These are phyloP conservation scores for Malurus alboscapulatus DNA, from an alignment of 2,113 vertebrate genomes.

Conservation along the genomic window DNA sequence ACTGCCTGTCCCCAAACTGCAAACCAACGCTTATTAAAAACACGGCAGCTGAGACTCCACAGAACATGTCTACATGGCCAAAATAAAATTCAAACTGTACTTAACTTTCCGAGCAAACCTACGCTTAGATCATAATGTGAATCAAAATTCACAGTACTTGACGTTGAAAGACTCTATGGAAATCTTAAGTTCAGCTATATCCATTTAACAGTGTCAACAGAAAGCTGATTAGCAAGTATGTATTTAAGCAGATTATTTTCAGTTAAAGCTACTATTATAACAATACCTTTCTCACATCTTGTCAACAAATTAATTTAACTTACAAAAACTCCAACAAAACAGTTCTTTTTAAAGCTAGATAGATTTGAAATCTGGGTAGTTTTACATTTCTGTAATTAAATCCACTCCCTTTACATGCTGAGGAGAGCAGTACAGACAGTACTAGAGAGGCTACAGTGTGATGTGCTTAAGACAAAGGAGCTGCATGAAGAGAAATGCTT, in stretches of 20 bases:
- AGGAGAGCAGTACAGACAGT: background rate
- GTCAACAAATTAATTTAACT: background rate
- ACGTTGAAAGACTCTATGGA: background rate
- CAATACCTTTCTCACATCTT: background rate
- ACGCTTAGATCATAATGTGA: background rate
- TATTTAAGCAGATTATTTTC: conserved; percentile 18
- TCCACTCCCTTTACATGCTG: background rate
- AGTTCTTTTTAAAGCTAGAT: background rate
- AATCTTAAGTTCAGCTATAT: background rate
- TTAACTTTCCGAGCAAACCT: background rate
- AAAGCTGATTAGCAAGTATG: conserved; percentile 25
- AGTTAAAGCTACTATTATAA: background rate
- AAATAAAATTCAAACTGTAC: background rate
- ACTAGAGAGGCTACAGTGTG: background rate
- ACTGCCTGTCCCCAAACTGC: background rate
- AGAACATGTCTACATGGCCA: rapidly evolving
- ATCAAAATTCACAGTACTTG: background rate
- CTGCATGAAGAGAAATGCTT: background rate
- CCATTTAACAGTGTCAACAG: background rate
- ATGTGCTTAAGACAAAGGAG: background rate
- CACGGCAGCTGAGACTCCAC: background rate
- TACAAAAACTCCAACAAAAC: background rate
- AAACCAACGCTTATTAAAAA: background rate
- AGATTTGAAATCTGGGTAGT: background rate
- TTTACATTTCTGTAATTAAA: background rate